phyloP scores from a whole-genome alignment of 2,113 vertebrate genomes.

The Microcebus lehilahytsara region DNA sequence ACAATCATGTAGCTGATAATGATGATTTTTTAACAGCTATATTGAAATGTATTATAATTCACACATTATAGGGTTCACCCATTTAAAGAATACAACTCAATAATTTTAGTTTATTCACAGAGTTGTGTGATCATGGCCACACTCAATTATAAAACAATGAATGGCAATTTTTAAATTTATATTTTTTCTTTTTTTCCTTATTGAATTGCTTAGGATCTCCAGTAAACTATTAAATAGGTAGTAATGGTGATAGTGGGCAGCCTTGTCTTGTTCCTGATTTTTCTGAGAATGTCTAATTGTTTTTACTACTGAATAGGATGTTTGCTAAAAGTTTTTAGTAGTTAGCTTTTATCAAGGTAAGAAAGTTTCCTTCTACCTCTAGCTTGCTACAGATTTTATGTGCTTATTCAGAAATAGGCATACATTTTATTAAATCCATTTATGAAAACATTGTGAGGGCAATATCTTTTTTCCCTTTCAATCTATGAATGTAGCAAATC shows the following conservation, averaged over 20 bases:
- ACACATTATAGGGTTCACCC: background rate
- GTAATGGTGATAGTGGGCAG: background rate
- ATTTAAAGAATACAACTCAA: background rate
- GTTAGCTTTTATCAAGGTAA: background rate
- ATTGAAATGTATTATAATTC: background rate
- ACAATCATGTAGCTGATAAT: background rate
- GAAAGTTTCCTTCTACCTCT: background rate
- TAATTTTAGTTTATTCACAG: background rate
- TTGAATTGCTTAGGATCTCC: background rate
- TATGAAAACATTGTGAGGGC: background rate
- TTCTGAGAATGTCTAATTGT: background rate
- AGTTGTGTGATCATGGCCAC: background rate
- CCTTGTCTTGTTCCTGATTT: background rate
- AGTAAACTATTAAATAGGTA: background rate
- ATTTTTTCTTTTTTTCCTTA: background rate
- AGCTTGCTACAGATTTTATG: background rate
- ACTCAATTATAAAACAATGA: background rate
- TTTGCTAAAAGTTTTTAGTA: background rate
- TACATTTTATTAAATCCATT: slow-evolving; percentile 9
- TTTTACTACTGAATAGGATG: background rate
- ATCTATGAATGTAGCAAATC: background rate
- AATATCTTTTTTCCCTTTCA: background rate
- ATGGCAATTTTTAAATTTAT: background rate
- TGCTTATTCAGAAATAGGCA: slow-evolving; percentile 14
- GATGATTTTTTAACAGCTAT: background rate